Evolutionary conservation across 2,113 vertebrate genomes (phyloP), one percentile per base, ranked within the genome.

Genomic region (Psittacula cyanocephala): DNA sequence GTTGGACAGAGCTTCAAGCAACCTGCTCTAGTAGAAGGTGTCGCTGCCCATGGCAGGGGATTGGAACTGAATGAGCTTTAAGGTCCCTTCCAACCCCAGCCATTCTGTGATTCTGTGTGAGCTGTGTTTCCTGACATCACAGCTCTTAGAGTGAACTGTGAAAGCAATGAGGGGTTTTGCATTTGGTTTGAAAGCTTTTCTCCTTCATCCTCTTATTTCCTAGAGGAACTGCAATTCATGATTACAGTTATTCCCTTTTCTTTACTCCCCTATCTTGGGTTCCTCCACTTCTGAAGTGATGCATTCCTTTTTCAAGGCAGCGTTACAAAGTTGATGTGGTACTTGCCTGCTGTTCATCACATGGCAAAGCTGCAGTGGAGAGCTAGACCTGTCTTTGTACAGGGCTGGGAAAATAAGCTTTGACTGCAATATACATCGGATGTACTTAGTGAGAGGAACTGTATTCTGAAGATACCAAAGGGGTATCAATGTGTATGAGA

Each of bases 371-470:
- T 88, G 78, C 53, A 25, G 43, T 37, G 63, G 57, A 72, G 49
- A 82, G 25, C 20, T 28, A 60, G 52, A 22, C 7, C 33, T 53
- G 46, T 27, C 43, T 64, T 52, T 72, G 39, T 59, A 4, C 24
- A 64, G 35, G 63, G 39, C 74, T 88, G 62, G 62, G 39, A 60
- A 47, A 62, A 11, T 35, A 17, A 64, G 15, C 5, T 53, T 89
- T 22, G 60, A 25, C 88, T 89, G 65, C 55, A 55, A 12, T 31
- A 35, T 0, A 0, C 6, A 3, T 57, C 15, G 37, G 44, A 5
- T 74, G 1, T 67, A 5, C 46, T 39, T 41, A 24, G 53, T 52
- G 74, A 88, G 31, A 63, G 62, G 43, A 78, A 0, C 80, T 44
- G 33, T 29, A 24, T 35, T 64, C 78, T 64, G 65, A 44, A 18